Conservation (phyloP, 1,140 invertebrate genomes). For the Acyrthosiphon pisum region DNA sequence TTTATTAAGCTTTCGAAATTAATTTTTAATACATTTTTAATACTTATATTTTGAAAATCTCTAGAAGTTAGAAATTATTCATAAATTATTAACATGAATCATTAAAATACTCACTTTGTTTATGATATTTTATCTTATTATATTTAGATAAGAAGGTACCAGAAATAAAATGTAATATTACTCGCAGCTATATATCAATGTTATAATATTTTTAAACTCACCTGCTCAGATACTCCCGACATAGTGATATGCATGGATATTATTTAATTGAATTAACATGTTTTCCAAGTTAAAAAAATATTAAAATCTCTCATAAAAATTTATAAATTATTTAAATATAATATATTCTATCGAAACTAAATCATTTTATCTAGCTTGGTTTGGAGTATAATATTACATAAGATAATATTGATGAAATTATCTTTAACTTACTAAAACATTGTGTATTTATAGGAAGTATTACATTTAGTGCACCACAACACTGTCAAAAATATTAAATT, state of each 20-base stretch:
- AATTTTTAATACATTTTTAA: slow-evolving; percentile 13
- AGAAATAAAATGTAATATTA: not conserved
- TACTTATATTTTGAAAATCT: not conserved
- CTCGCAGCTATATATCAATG: rapidly evolving
- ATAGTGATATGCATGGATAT: not conserved
- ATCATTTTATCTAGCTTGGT: not conserved
- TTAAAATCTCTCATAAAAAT: not conserved
- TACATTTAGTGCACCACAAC: not conserved
- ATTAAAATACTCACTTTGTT: not conserved
- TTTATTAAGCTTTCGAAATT: not conserved
- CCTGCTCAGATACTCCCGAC: not conserved
- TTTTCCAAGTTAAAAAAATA: not conserved
- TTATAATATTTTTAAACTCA: not conserved
- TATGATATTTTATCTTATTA: not conserved
- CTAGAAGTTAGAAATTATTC: not conserved
- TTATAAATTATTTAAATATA: not conserved
- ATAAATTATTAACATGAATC: not conserved
- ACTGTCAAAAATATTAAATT: not conserved
- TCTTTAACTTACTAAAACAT: not conserved
- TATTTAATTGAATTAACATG: not conserved
- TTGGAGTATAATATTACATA: not conserved
- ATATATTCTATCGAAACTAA: not conserved
- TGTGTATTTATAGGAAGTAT: no score
- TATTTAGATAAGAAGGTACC: not conserved
- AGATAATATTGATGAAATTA: no score